A percentile compares a stretch with the other conserved stretches of the same genome.
These are phyloP conservation scores for Diplodus sargus DNA, from an alignment of 2,797 vertebrate species.

Conservation along the genomic window DNA sequence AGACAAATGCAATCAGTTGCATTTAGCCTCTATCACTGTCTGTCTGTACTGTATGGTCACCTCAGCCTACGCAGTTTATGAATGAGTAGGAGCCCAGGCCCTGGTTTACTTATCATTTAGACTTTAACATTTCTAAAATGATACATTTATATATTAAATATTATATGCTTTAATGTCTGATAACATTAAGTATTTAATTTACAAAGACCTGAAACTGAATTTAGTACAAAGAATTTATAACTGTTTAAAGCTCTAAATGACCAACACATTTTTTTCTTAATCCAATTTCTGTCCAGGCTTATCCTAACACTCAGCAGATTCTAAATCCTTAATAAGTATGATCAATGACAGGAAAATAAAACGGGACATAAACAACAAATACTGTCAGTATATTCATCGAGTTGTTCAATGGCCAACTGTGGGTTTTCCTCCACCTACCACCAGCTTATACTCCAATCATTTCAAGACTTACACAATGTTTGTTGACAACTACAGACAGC, in stretches of 20 bases:
- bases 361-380: not conserved
- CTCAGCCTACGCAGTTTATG: not conserved
- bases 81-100: not conserved
- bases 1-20: too few relatives aligned
- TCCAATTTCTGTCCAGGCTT: too few relatives aligned
- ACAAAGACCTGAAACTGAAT: too few relatives aligned
- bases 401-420: not conserved
- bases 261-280: too few relatives aligned
- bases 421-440: not conserved
- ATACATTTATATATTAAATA: not conserved
- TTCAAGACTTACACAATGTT: conserved; percentile 5
- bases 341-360: not conserved
- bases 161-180: not conserved
- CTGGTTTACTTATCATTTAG: not conserved
- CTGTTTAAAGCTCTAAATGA: too few relatives aligned
- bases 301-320: not conserved
- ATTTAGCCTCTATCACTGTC: too few relatives aligned
- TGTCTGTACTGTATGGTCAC: not conserved
- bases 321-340: not conserved
- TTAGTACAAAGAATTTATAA: too few relatives aligned
- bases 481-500: not conserved
- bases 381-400: not conserved
- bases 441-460: not conserved
- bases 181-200: not conserved
- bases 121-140: not conserved